phyloP scores from a whole-genome alignment of 2,113 vertebrate species.

The Castor canadensis region DNA sequence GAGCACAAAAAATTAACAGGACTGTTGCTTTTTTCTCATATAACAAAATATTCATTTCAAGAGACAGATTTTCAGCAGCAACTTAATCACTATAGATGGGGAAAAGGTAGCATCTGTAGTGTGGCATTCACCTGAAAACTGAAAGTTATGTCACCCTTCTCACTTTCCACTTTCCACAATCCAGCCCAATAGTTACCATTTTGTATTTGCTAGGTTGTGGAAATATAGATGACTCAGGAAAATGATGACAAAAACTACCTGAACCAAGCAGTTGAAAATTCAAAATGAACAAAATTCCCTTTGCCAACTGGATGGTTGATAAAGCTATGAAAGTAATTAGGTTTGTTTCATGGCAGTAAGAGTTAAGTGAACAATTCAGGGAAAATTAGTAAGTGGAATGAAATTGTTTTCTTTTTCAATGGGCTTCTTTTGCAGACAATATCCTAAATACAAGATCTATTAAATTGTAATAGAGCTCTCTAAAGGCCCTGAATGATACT shows the following conservation, averaged over 20 bases:
- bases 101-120: not conserved
- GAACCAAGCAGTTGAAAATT: not conserved
- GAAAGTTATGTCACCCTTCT: not conserved
- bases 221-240: not conserved
- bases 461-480: not conserved
- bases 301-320: not conserved
- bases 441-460: conserved; percentile 11
- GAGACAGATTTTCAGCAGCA: not conserved
- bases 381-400: not conserved
- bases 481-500: not conserved
- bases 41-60: conserved; percentile 72
- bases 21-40: conserved; percentile 50
- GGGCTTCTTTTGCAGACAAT: not conserved
- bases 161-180: not conserved
- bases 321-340: not conserved
- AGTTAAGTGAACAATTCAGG: not conserved
- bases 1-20: conserved; percentile 72
- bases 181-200: not conserved
- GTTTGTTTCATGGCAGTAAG: not conserved
- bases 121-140: not conserved
- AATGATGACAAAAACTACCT: not conserved
- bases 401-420: not conserved
- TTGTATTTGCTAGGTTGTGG: not conserved
- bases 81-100: not conserved
- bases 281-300: not conserved